Percentiles rank a stretch among this genome's conserved stretches.
These are phyloP conservation scores for Drosophila falleni DNA, from an alignment of 2,888 invertebrate species.

Conservation along the genomic window DNA sequence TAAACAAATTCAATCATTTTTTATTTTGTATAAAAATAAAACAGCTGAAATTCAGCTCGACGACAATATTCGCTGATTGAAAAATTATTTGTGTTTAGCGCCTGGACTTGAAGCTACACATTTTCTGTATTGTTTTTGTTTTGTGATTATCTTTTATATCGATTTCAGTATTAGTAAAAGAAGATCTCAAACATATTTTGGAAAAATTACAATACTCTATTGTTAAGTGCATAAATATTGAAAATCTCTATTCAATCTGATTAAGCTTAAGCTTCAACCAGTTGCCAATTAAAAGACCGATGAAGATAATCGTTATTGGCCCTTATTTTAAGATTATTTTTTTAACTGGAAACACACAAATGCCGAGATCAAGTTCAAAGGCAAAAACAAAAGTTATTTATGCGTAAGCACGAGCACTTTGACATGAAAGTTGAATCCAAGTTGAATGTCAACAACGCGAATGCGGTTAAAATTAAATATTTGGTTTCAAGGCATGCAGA, in stretches of 20 bases:
- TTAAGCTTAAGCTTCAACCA: not conserved
- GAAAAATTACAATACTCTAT: not conserved
- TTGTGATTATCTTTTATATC: too few species aligned
- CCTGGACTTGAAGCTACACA: too few species aligned
- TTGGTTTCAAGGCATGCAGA: constrained; percentile 43
- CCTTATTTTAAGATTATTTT: constrained; percentile 1
- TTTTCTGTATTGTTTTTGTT: too few species aligned
- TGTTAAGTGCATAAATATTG: not conserved
- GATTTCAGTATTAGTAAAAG: too few species aligned
- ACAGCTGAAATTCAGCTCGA: too few species aligned
- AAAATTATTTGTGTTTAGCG: too few species aligned
- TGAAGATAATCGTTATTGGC: constrained; percentile 4
- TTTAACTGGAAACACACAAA: constrained; percentile 14
- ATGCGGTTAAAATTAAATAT: constrained; percentile 69
- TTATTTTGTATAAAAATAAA: too few species aligned
- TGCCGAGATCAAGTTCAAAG: constrained; percentile 58
- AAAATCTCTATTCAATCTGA: not conserved
- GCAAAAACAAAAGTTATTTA: constrained; percentile 64
- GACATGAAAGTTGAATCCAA: constrained; percentile 49
- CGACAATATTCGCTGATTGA: too few species aligned
- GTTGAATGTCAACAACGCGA: constrained; percentile 66
- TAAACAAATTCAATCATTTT: too few species aligned
- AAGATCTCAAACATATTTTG: not conserved
- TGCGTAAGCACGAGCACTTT: constrained; percentile 71
- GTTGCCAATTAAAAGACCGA: constrained; percentile 23